Percentiles rank a stretch among this genome's conserved stretches.
Conservation (phyloP, 2,797 vertebrate genomes). For the Hozukius guyotensis region DNA sequence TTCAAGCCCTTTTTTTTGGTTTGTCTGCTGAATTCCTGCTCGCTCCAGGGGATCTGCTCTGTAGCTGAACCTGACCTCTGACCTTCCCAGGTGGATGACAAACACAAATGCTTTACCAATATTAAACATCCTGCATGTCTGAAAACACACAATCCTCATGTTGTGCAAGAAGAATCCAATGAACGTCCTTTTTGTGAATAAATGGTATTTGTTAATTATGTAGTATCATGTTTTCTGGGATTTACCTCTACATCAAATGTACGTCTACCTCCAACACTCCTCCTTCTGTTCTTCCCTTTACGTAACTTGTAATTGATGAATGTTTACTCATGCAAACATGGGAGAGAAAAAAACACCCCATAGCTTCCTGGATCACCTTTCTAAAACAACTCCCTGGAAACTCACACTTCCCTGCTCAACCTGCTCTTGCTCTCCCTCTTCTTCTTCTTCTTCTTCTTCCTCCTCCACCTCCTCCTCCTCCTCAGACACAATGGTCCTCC, state of each 20-base stretch:
- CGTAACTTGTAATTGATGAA: neutral
- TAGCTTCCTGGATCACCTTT: conserved; percentile 29
- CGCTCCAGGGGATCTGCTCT: neutral
- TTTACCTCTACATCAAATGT: too few species aligned
- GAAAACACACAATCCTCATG: neutral
- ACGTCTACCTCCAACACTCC: neutral
- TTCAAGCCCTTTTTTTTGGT: too few species aligned
- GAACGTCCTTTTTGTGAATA: neutral
- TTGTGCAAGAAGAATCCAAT: neutral
- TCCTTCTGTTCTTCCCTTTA: neutral
- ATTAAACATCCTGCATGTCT: neutral
- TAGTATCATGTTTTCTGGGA: neutral
- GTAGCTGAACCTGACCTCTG: neutral
- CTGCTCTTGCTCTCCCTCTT: too few species aligned
- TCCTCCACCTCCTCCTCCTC: too few species aligned
- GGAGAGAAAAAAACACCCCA: neutral
- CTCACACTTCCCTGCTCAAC: too few species aligned
- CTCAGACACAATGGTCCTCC: conserved; percentile 38
- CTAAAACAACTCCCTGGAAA: conserved; percentile 4
- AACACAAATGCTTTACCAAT: neutral
- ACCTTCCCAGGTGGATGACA: neutral
- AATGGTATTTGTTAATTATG: too few species aligned
- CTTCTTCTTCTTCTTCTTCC: too few species aligned
- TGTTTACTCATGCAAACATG: neutral
- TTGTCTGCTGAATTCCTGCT: too few species aligned